phyloP scores from a whole-genome alignment of 2,797 vertebrate genomes.

The Hirundo rustica region DNA sequence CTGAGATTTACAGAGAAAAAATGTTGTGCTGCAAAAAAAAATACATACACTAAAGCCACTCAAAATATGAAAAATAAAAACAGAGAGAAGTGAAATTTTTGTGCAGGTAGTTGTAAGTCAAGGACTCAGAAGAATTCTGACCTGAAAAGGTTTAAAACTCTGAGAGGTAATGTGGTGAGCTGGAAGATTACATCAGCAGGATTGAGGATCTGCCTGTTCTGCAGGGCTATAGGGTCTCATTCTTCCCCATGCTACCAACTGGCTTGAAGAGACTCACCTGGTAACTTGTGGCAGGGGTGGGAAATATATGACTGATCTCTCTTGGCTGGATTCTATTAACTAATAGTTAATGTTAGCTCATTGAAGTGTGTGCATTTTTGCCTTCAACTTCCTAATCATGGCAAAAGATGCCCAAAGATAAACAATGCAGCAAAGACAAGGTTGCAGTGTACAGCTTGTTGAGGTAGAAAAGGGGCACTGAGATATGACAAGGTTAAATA shows the following conservation, averaged over 20 bases:
- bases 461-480: not conserved
- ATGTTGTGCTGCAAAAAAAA: constrained; percentile 4
- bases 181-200: not conserved
- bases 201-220: not conserved
- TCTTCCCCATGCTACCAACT: not conserved
- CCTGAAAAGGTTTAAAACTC: not conserved
- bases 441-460: not conserved
- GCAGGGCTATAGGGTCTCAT: not conserved
- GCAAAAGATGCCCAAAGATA: not conserved
- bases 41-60: not conserved
- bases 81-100: not conserved
- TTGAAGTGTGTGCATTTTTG: not conserved
- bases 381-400: not conserved
- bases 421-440: not conserved
- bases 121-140: not conserved
- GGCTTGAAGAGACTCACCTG: not conserved
- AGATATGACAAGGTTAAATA: not conserved
- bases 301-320: not conserved
- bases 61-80: not conserved
- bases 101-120: not conserved
- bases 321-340: not conserved
- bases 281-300: not conserved
- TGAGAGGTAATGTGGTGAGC: not conserved
- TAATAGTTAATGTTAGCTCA: not conserved
- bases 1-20: not conserved